Base-by-base conservation (phyloP, 1,140 invertebrate species). In the Drosophila subobscura region DNA sequence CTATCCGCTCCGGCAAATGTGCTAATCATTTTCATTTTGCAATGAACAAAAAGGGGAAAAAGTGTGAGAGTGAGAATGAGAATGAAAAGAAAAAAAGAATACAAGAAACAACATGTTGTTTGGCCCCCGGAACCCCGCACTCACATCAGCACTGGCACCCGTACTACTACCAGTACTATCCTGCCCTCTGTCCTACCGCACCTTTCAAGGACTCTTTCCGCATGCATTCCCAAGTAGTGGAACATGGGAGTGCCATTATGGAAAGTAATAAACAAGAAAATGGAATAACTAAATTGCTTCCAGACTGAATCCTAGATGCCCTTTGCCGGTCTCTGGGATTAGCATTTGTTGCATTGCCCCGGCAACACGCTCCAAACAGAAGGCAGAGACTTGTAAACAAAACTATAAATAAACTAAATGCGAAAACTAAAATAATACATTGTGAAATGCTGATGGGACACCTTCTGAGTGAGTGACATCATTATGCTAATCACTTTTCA, bases 211-310 rank as follows among this genome's bases (percentile, higher is more conserved):
- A 64, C 52, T 55, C 55, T 59, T 29, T 20, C 29, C 58, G 58
- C 71, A 72, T 72, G 58, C 58, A 72, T 73, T 64, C 46, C 16
- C 40, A 64, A 73, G 51, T 64, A 72, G 70, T 56, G 45, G 33
- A 56, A 73, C 71, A 73, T 56, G 68, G 45, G 22, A 73, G 70
- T 73, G 58, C 71, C 58, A 73, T 73, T 73, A 73, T 73, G 71
- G 51, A 59, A 73, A 56, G 70, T 51, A 73, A 73, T 73, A 73
- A 72, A 72, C 70, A 73, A 73, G 45, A 64, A 37, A 68, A 68
- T 68, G 63, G 63, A 68, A 68, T 68, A 68, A 56, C 50, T 56
- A 47, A 42, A 68, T 68, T 49, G 25, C 33, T 37, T 53, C 20
- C 0, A 25, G 16, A 47, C 12, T 41, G 63, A 68, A 68, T 67